A percentile compares a stretch with the other conserved stretches of the same genome.
Evolutionary conservation across 2,888 invertebrate species (phyloP).

Genomic region (Selenia dentaria): DNA sequence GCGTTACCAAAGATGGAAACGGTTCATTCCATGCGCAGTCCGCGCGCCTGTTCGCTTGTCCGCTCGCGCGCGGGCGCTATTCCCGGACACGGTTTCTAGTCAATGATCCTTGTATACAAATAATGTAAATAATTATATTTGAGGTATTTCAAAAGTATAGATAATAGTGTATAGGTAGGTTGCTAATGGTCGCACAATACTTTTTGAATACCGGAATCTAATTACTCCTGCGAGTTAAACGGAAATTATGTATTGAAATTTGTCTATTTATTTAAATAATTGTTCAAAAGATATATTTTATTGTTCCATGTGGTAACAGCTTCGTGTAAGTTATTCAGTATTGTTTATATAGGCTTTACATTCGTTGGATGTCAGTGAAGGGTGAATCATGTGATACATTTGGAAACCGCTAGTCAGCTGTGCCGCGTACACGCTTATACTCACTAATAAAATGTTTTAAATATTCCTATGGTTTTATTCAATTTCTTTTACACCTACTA

Average conservation of each 20-base stretch:
- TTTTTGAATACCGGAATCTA: constrained; percentile 42
- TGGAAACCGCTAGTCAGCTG: constrained; percentile 80
- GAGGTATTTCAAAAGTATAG: constrained; percentile 66
- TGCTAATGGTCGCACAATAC: constrained; percentile 74
- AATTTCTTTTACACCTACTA: constrained; percentile 27
- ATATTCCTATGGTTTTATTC: constrained; percentile 49
- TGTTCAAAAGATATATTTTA: constrained; percentile 11
- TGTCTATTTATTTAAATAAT: constrained; percentile 21
- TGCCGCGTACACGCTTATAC: constrained; percentile 82
- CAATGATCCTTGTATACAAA: constrained; percentile 76
- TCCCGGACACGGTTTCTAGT: constrained; percentile 78
- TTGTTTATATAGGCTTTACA: constrained; percentile 42
- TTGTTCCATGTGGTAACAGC: constrained; percentile 5
- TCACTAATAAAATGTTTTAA: constrained; percentile 76
- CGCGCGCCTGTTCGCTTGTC: neutral
- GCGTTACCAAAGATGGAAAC: constrained; percentile 75
- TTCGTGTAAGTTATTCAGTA: constrained; percentile 31
- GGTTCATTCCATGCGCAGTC: constrained; percentile 57
- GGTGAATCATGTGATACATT: constrained; percentile 75
- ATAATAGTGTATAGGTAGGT: constrained; percentile 59
- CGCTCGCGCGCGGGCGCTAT: constrained; percentile 15
- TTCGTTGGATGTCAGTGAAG: constrained; percentile 42
- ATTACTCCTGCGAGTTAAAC: constrained; percentile 21
- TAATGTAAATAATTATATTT: constrained; percentile 67
- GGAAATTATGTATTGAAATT: constrained; percentile 27